Base-by-base conservation (phyloP, 2,797 vertebrate species). In the Hoplostethus mediterraneus region DNA sequence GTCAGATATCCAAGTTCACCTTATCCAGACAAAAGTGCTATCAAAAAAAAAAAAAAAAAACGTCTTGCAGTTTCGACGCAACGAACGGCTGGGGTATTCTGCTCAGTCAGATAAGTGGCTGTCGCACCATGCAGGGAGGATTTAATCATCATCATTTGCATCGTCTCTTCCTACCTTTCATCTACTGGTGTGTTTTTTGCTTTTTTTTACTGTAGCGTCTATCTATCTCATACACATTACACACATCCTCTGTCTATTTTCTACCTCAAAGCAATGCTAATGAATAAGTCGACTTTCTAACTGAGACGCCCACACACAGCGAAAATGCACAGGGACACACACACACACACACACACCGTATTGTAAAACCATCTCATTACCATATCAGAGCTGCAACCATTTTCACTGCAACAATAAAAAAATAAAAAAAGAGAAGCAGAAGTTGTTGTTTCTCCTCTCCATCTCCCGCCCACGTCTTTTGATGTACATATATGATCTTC, bases 251-350 rank as follows among this genome's bases (percentile, higher is more conserved):
- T n/a, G n/a, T 25, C 31, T 25, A 8, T 36, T 61, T 33, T 5
- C 6, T 42, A 4, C 30, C 30, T 56, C 28, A 61, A 63, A 63
- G 33, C 33, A 21, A 16, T 75, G 33, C 31, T 67, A 55, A 75
- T 36, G 3, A 49, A 55, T 55, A 17, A 45, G 49, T 30, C 62
- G 6, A 25, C 16, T 33, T 65, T 63, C 57, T 60, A 62, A 52
- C 8, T 66, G 33, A 78, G n/a, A 33, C 1, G 4, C 21, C 58
- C 53, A 42, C 5, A 8, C 55, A 57, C 47, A 38, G 0, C 28
- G 28, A 28, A 28, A 28, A 28, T 28, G 28, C 1, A 28, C 28
- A 28, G 28, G 28, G 28, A 5, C 17, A 57, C 53, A 40, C 5
- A 8, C 5, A 4, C 17, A 53, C 53, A 40, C 5, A 8, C 33